These are phyloP conservation scores for Apoderus coryli DNA, from an alignment of 2,888 invertebrate species.

Conservation along the genomic window DNA sequence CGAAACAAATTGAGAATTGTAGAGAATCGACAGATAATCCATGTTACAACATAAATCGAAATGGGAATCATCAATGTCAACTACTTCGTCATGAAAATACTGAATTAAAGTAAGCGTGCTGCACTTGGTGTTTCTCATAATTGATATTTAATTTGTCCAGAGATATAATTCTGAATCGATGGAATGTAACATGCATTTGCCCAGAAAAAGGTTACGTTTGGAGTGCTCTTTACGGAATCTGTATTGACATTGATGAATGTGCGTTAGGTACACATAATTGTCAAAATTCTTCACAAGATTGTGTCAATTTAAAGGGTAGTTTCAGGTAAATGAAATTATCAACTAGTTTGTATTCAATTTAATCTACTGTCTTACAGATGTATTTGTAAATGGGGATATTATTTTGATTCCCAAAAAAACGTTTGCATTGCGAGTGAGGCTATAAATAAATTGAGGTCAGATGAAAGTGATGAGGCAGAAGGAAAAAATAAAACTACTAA, in stretches of 20 bases:
- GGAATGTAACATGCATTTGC: slow-evolving; percentile 47
- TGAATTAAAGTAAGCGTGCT: slow-evolving; percentile 22
- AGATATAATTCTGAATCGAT: slow-evolving; percentile 38
- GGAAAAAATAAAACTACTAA: too few species aligned
- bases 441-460: too few species aligned
- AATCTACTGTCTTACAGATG: too few species aligned
- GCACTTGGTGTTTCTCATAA: not conserved
- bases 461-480: too few species aligned
- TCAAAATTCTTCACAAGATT: slow-evolving; percentile 33
- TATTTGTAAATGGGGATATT: too few species aligned
- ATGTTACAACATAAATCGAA: slow-evolving; percentile 34
- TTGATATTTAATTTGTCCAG: slow-evolving; percentile 27
- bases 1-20: slow-evolving; percentile 33
- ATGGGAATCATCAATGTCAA: slow-evolving; percentile 22
- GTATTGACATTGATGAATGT: slow-evolving; percentile 50
- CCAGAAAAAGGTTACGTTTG: slow-evolving; percentile 37
- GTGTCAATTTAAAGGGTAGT: slow-evolving; percentile 41
- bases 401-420: too few species aligned
- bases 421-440: too few species aligned
- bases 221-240: slow-evolving; percentile 45
- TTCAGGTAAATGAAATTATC: slow-evolving; percentile 23
- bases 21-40: slow-evolving; percentile 35
- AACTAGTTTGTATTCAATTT: not conserved
- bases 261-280: slow-evolving; percentile 30
- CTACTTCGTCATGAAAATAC: slow-evolving; percentile 23